A percentile compares a stretch with the other conserved stretches of the same genome.
These are phyloP conservation scores for Hycleus phaleratus DNA, from an alignment of 1,140 invertebrate genomes.

Conservation along the genomic window DNA sequence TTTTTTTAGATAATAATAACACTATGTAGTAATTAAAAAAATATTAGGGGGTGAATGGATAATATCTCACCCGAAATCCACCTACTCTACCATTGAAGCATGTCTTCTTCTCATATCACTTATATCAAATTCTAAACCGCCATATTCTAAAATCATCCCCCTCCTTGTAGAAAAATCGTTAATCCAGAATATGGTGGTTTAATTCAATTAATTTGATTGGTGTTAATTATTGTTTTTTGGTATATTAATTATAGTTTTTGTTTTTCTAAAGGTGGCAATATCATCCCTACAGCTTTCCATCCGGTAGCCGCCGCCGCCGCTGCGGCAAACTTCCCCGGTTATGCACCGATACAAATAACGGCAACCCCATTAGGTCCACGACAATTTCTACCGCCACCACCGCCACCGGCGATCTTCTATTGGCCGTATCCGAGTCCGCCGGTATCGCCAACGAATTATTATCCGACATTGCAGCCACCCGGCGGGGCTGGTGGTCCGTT, in stretches of 20 bases:
- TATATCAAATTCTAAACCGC: too few species aligned
- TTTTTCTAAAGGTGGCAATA: constrained; percentile 46
- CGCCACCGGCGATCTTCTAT: constrained; percentile 58
- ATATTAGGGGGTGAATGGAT: too few species aligned
- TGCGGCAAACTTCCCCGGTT: constrained; percentile 42
- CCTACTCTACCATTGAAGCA: too few species aligned
- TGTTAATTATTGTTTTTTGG: too few species aligned
- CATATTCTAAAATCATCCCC: too few species aligned
- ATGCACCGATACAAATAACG: constrained; percentile 39
- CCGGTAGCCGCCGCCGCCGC: constrained; percentile 16
- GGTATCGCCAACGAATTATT: constrained; percentile 81
- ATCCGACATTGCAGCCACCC: constrained; percentile 49
- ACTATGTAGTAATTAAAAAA: neutral
- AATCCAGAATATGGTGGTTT: too few species aligned
- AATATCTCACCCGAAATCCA: too few species aligned
- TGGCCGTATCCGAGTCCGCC: constrained; percentile 90
- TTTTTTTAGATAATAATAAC: constrained; percentile 3
- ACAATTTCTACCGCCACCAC: constrained; percentile 46
- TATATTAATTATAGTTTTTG: neutral
- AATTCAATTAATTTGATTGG: too few species aligned
- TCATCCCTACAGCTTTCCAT: constrained; percentile 46
- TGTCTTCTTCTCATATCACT: too few species aligned
- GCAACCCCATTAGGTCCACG: constrained; percentile 40
- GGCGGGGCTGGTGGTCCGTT: constrained; percentile 29
- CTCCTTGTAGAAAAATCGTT: too few species aligned